Base-by-base conservation (phyloP, 2,888 invertebrate genomes). In the Tetragnatha montana region DNA sequence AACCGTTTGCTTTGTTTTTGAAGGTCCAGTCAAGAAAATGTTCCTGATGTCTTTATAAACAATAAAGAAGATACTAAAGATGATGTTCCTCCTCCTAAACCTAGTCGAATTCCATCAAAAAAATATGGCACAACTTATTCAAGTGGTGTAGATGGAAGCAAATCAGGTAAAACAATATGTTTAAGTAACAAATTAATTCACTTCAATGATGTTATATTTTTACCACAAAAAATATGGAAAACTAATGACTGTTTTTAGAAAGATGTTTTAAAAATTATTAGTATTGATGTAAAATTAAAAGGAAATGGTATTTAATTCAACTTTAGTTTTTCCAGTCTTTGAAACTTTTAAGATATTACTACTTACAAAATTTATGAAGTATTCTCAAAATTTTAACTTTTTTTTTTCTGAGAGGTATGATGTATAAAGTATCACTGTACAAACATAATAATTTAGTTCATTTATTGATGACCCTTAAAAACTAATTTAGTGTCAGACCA, bases 71-170 rank as follows among this genome's bases (percentile, higher is more conserved):
- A 84, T 47, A 60, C 47, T 68, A 76, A 93, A 21, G 91, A 92
- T 51, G 93, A 92, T 90, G 91, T 92, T 14, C 92, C 93, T 6
- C 93, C 94, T 8, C 93, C 93, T 51, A 94, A 94, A 92, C 94
- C 94, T 22, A 94, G 94, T 92, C 93, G 94, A 74, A 92, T 94
- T 51, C 94, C 94, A 6, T 93, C 94, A 4, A 92, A 93, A 71
- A 93, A 93, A 88, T 93, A 93, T 91, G 81, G 92, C 91, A 89
- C 69, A 21, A 87, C 92, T 92, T 91, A 60, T 85, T 91, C 81
- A 88, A 91, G 49, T 70, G 76, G 22, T 8, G 71, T 60, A n/a
- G 86, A 81, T 10, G 49, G 69, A 49, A 76, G 79, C 71, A 86
- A 86, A 76, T 89, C 82, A 82, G 71, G 86, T 88, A 88, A 79